These are phyloP conservation scores for Ectobius pallidus DNA, from an alignment of 2,888 invertebrate species.

Conservation along the genomic window DNA sequence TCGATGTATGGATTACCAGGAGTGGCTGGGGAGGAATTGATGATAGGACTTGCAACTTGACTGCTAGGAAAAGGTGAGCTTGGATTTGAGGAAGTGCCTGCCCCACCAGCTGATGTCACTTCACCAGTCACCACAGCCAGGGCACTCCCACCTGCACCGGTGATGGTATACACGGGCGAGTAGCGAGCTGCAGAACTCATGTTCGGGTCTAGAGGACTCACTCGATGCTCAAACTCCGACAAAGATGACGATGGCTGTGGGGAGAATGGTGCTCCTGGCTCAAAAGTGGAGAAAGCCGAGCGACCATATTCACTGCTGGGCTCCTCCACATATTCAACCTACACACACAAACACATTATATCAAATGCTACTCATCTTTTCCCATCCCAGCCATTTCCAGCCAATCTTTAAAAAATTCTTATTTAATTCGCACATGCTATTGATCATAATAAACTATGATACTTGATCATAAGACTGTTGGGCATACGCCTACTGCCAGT, in stretches of 20 bases:
- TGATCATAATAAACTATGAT: too few species aligned
- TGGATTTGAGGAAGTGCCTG: conserved; percentile 21
- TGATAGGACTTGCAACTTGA: conserved; percentile 27
- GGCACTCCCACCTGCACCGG: not conserved
- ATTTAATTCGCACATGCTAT: too few species aligned
- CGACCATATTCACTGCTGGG: conserved; percentile 35
- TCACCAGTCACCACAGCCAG: conserved; percentile 21
- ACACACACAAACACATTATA: not conserved
- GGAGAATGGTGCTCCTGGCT: conserved; percentile 39
- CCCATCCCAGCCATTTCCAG: too few species aligned
- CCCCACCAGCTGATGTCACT: conserved; percentile 12
- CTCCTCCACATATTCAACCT: conserved; percentile 42
- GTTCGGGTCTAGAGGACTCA: conserved; percentile 50
- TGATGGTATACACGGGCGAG: conserved; percentile 61
- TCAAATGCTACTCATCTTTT: too few species aligned
- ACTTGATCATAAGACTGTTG: too few species aligned
- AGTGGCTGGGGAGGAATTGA: conserved; percentile 19
- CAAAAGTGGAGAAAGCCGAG: conserved; percentile 37
- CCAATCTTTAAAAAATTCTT: too few species aligned
- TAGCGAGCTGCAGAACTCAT: conserved; percentile 66
- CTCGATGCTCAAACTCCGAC: conserved; percentile 42
- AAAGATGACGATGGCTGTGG: conserved; percentile 40
- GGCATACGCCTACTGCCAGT: too few species aligned
- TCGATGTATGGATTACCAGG: conserved; percentile 26
- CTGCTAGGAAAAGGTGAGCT: conserved; percentile 29